Percentiles rank a stretch among this genome's conserved stretches.
These are phyloP conservation scores for Germaria angustata DNA, from an alignment of 2,888 invertebrate species.

Conservation along the genomic window DNA sequence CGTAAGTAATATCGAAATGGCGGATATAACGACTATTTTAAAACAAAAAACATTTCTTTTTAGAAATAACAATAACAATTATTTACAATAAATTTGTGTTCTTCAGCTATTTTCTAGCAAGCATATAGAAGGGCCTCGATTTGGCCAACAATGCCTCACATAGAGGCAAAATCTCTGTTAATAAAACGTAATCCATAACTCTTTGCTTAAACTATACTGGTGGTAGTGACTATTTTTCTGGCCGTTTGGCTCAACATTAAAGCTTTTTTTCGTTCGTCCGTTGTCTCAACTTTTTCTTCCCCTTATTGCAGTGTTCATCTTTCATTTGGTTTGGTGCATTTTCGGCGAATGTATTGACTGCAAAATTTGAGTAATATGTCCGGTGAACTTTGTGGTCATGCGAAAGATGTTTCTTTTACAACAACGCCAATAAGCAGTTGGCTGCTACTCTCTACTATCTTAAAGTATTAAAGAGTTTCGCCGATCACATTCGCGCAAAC, in stretches of 20 bases:
- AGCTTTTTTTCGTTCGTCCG: conserved; percentile 48
- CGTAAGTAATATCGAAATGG: too few relatives aligned
- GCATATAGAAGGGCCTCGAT: background rate
- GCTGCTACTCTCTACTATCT: conserved; percentile 39
- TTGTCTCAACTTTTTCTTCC: conserved; percentile 50
- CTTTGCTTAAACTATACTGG: conserved; percentile 16
- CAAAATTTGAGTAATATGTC: conserved; percentile 71
- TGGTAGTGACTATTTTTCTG: conserved; percentile 26
- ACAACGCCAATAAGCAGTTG: background rate
- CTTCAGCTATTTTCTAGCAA: background rate
- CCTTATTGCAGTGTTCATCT: conserved; percentile 1
- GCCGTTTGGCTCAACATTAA: background rate
- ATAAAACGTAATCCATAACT: conserved; percentile 40
- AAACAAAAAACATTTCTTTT: too few relatives aligned
- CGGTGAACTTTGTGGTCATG: conserved; percentile 72
- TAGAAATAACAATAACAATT: too few relatives aligned
- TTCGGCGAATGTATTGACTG: conserved; percentile 55
- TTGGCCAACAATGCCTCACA: background rate
- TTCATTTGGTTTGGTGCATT: conserved; percentile 24
- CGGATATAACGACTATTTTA: too few relatives aligned
- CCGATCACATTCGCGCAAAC: conserved; percentile 34
- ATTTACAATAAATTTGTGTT: too few relatives aligned
- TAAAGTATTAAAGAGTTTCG: conserved; percentile 55
- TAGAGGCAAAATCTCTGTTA: conserved; percentile 25
- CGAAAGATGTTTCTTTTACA: conserved; percentile 69